phyloP scores from a whole-genome alignment of 1,140 invertebrate species.

The Globodera rostochiensis region DNA sequence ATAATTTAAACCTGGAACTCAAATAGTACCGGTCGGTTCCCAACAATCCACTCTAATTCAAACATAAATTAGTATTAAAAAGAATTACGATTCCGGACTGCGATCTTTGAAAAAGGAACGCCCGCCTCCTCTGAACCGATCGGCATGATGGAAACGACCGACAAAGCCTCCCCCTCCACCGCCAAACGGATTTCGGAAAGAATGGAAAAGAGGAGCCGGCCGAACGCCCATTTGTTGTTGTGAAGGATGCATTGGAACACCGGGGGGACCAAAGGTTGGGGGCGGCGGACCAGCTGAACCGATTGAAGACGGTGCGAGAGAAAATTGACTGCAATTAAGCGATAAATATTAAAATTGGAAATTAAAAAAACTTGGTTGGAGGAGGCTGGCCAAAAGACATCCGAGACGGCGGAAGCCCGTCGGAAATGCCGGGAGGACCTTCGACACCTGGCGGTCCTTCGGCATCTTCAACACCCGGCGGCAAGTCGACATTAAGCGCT shows the following conservation, averaged over 20 bases:
- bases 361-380: constrained; percentile 11
- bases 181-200: constrained; percentile 27
- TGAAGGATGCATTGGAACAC: constrained; percentile 9
- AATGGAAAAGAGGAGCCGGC: constrained; percentile 27
- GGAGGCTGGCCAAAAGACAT: constrained; percentile 14
- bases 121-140: background rate
- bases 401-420: constrained; percentile 1
- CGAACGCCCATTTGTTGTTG: constrained; percentile 17
- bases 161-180: constrained; percentile 17
- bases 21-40: too few relatives aligned
- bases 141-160: constrained; percentile 21
- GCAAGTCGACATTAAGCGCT: constrained; percentile 21
- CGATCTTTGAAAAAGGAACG: background rate
- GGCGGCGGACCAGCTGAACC: background rate
- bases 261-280: background rate
- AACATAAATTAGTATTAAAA: background rate
- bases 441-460: constrained; percentile 43
- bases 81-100: constrained; percentile 16
- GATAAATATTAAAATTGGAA: background rate
- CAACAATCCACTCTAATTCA: background rate
- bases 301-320: constrained; percentile 6
- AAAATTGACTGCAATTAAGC: constrained; percentile 27
- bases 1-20: background rate
- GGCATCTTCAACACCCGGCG: constrained; percentile 42
- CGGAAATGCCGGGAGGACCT: constrained; percentile 17